Base-by-base conservation (phyloP, 1,140 invertebrate species). In the Solen grandis region DNA sequence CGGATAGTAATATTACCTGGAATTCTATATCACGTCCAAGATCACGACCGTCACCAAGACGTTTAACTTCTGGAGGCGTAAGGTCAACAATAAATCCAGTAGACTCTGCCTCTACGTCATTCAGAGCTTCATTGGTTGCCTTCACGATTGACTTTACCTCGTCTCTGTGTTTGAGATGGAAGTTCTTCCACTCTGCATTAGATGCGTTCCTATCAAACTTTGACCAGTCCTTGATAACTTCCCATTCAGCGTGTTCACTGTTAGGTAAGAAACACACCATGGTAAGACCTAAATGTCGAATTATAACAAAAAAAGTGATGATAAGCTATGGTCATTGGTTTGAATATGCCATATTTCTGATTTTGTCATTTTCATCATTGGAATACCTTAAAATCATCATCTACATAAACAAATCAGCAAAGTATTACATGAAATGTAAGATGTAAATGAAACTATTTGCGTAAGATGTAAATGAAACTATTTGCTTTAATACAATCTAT, bases 71-170 rank as follows among this genome's bases (percentile, higher is more conserved):
- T 8, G 80, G 80, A 10, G 70, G 35, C 19, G 80, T 82, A 1
- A 82, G 72, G 50, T 82, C 80, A 69, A 82, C 33, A 36, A 82
- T 33, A 60, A 68, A 75, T 25, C 80, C 72, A 60, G 75, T 35
- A 38, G 80, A 46, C 13, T 31, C 55, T 33, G 38, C 35, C 29
- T 52, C 31, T 0, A 65, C 33, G 14, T 66, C 55, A 54, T 82
- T 82, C 22, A 68, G 62, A 29, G 80, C 80, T 35, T 62, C 72
- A 77, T 82, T 82, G 19, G 46, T 63, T 25, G 63, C 73, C 38
- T 36, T 63, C 2, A 82, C 46, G 22, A 27, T 60, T 8, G 38
- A 59, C 50, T 69, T 69, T 16, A 82, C 35, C 36, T 31, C 22
- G 38, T 82, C 80, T 1, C 57, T 66, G 29, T 82, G 72, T 13